phyloP scores from a whole-genome alignment of 2,888 invertebrate species.

The Conus canariensis region DNA sequence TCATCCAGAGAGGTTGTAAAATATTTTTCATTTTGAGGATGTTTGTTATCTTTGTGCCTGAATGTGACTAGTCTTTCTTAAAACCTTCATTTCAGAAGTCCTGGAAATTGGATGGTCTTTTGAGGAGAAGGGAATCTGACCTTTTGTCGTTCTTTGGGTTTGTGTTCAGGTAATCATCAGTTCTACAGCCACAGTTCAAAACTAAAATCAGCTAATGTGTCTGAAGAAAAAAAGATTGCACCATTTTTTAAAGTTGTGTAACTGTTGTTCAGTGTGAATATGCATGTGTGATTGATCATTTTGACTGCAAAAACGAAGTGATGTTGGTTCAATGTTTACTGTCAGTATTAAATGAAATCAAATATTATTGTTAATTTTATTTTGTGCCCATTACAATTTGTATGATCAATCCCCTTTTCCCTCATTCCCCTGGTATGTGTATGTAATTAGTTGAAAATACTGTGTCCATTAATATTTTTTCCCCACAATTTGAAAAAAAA shows the following conservation, averaged over 20 bases:
- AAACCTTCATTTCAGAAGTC: neutral
- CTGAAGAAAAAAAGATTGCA: neutral
- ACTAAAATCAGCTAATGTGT: too few species aligned
- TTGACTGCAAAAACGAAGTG: neutral
- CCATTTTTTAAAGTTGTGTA: neutral
- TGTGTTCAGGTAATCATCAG: too few species aligned
- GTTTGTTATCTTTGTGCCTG: neutral
- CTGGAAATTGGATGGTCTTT: too few species aligned
- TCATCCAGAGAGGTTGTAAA: too few species aligned
- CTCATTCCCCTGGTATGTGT: too few species aligned
- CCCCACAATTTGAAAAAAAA: neutral
- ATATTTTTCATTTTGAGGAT: too few species aligned
- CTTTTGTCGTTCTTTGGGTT: too few species aligned
- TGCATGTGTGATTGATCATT: neutral
- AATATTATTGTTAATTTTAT: neutral
- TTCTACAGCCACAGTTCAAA: too few species aligned
- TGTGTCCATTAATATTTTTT: too few species aligned
- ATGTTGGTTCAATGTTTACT: neutral
- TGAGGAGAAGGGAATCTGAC: too few species aligned
- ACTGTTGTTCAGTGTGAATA: neutral
- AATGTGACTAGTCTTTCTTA: neutral
- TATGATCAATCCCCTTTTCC: neutral
- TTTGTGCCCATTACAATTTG: neutral
- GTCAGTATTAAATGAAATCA: constrained; percentile 3
- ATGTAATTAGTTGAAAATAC: too few species aligned